Evolutionary conservation across 2,888 invertebrate species (phyloP), one percentile per base, ranked within the genome.

Genomic region (Eristalis tenax): DNA sequence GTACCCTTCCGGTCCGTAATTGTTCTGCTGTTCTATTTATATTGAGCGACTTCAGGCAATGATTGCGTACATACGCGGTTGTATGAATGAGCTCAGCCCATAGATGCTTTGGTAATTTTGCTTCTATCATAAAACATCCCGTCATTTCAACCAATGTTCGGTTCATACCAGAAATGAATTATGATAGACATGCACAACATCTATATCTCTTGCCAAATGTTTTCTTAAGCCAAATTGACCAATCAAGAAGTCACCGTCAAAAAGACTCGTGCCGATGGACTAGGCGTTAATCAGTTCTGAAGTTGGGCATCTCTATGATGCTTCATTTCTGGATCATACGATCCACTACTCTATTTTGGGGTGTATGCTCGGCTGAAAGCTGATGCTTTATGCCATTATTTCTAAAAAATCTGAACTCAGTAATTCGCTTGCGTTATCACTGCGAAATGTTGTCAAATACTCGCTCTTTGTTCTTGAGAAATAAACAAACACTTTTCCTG

Each of bases 71-170:
- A 35, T 73, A 79, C 4, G 57, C 78, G 11, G 83, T 23, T 59
- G 83, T 88, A 4, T 80, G 63, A 10, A 74, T 38, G 15, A 78
- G 78, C 13, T 86, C 84, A n/a, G 70, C 89, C 56, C 56, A 56
- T n/a, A 56, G 8, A n/a, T n/a, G 18, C n/a, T 56, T 56, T 4
- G 38, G 89, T 13, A 90, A 50, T 6, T 78, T 75, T 43, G 85
- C 71, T 28, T 89, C 76, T 0, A 85, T 64, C 35, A 91, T 56
- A 85, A 91, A 89, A 15, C 89, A 83, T 8, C 90, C 79, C 2
- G 90, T 89, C 50, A 83, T 83, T 40, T 90, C 89, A 28, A 90
- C 23, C 32, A 77, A 23, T 1, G 69, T 83, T 4, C 70, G 56
- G 22, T 82, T 82, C 15, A 59, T n/a, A n/a, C n/a, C n/a, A n/a